Conservation (phyloP, 2,888 invertebrate genomes). For the Drosophila lutescens region DNA sequence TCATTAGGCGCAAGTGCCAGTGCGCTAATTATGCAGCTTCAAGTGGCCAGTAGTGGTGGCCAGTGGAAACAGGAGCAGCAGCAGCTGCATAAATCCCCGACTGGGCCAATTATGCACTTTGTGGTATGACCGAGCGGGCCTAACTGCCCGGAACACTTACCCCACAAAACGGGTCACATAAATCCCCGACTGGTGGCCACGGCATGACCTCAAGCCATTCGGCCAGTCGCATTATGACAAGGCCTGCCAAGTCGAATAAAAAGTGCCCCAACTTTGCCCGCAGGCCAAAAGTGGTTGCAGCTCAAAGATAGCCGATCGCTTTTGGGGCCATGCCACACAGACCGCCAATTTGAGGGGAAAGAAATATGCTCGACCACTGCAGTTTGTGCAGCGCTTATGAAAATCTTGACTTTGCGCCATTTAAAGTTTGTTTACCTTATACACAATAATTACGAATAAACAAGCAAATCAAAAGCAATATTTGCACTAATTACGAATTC, state of each 20-base stretch:
- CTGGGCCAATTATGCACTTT: slow-evolving; percentile 75
- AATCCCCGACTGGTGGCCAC: slow-evolving; percentile 54
- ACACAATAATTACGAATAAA: slow-evolving; percentile 1
- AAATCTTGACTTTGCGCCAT: not conserved
- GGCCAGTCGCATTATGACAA: slow-evolving; percentile 74
- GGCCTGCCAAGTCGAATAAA: slow-evolving; percentile 29
- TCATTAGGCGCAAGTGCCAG: slow-evolving; percentile 82
- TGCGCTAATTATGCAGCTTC: slow-evolving; percentile 81
- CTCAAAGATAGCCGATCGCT: slow-evolving; percentile 41
- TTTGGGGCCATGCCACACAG: slow-evolving; percentile 22
- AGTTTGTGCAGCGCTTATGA: not conserved
- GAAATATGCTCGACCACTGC: not conserved
- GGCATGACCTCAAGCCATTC: slow-evolving; percentile 50
- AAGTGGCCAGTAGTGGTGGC: slow-evolving; percentile 13
- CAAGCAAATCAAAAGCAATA: not conserved
- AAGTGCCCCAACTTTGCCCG: slow-evolving; percentile 25
- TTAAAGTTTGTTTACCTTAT: not conserved
- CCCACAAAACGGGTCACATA: slow-evolving; percentile 59
- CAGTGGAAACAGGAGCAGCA: slow-evolving; percentile 10
- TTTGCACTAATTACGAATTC: not conserved
- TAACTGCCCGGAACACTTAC: slow-evolving; percentile 35
- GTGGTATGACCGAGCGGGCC: slow-evolving; percentile 21
- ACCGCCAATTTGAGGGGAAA: slow-evolving; percentile 10
- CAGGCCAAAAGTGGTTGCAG: slow-evolving; percentile 59
- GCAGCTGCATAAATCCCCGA: slow-evolving; percentile 49